Base-by-base conservation (phyloP, 2,113 vertebrate species). In the Ranitomeya variabilis region DNA sequence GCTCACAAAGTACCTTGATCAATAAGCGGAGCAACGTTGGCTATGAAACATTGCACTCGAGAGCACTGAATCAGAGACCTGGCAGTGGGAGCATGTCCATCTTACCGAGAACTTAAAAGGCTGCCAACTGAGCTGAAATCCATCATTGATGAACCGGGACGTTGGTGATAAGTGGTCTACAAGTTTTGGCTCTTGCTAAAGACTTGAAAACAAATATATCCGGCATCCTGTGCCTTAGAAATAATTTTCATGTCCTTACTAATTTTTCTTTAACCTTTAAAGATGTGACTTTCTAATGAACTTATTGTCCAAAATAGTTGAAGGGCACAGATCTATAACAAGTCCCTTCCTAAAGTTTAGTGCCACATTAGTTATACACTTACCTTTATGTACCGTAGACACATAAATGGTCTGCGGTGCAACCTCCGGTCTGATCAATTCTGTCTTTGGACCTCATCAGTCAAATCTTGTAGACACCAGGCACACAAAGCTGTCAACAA, bases 31-130 rank as follows among this genome's bases (percentile, higher is more conserved):
- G 62, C 62, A 23, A 69, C 7, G 64, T 15, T 16, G 81, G 19
- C 62, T 26, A 12, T 31, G 16, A 31, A 23, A 64, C 57, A 67
- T 45, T 83, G 23, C 62, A 23, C 51, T 37, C 7, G 31, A 45
- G 37, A 52, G 60, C 18, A 21, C 10, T 83, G 62, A 83, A 52
- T 54, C 81, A 83, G 12, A 23, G 54, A 31, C 21, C n/a, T 67
- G 81, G 37, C 62, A 23, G 62, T 83, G 81, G 18, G 62, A 67
- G 16, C n/a, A 7, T 69, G 81, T 69, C 81, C 59, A 54, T 83
- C 81, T 67, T 52, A 67, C 60, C 19, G 80, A 67, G 81, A 19
- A 9, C 14, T n/a, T 83, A 83, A 83, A 69, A 69, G 62, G 62
- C 59, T 69, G 62, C 0, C 62, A 54, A 62, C 81, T 69, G 81